phyloP scores from a whole-genome alignment of 2,113 vertebrate species.

The Todiramphus saurophagus region DNA sequence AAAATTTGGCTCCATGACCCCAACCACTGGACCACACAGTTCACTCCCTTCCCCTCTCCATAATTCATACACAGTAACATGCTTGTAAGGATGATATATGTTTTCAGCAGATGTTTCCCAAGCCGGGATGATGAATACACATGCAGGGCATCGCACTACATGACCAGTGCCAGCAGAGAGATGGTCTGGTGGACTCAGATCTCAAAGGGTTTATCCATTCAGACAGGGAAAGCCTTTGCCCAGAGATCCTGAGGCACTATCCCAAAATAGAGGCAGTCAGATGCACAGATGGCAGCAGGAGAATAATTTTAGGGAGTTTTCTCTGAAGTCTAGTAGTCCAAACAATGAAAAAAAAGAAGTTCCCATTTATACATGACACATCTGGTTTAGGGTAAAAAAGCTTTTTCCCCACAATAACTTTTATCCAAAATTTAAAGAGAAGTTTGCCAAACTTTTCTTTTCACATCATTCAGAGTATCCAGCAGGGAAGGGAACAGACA shows the following conservation, averaged over 20 bases:
- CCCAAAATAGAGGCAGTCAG: neutral
- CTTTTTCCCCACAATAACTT: neutral
- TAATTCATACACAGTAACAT: neutral
- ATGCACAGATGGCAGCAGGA: neutral
- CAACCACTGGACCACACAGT: neutral
- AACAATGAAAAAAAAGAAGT: neutral
- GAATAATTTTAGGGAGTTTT: neutral
- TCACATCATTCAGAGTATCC: neutral
- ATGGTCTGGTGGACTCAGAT: neutral
- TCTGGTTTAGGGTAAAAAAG: neutral
- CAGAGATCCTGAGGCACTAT: neutral
- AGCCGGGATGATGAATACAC: fast-evolving
- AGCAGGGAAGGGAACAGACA: neutral
- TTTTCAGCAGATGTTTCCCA: neutral
- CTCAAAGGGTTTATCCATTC: neutral
- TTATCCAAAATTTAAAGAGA: neutral
- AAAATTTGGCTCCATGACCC: neutral
- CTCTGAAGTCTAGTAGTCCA: neutral
- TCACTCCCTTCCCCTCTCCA: neutral
- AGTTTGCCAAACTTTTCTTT: neutral
- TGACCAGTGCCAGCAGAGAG: neutral
- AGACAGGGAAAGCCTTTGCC: neutral
- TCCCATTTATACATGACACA: neutral
- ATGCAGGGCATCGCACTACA: fast-evolving
- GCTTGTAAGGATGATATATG: neutral